A percentile compares a stretch with the other conserved stretches of the same genome.
phyloP scores from a whole-genome alignment of 2,797 vertebrate species.

The Malacoctenus gilli region DNA sequence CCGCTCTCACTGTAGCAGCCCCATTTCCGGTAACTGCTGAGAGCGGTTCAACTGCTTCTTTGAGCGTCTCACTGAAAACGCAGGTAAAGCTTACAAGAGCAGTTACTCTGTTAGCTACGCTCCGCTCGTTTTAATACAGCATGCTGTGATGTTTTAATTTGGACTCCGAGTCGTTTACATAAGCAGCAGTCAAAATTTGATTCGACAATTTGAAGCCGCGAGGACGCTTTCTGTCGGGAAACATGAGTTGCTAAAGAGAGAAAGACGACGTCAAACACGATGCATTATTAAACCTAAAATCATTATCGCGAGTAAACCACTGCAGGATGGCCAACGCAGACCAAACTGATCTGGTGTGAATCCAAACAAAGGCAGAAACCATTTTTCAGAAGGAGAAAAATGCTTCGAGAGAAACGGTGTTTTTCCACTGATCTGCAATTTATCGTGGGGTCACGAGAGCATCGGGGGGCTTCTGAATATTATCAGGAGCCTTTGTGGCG shows the following conservation, averaged over 20 bases:
- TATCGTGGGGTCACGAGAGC: not conserved
- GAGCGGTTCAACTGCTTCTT: not conserved
- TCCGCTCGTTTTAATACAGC: not conserved
- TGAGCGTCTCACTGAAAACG: not conserved
- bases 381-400: not conserved
- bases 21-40: not conserved
- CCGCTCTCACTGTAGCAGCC: constrained; percentile 8
- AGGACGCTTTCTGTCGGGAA: too few species aligned
- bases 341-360: not conserved
- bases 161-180: not conserved
- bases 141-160: not conserved
- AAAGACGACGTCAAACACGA: too few species aligned
- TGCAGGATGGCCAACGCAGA: too few species aligned
- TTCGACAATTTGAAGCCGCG: too few species aligned
- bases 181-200: too few species aligned
- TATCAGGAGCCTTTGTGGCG: constrained; percentile 19
- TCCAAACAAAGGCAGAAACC: not conserved
- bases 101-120: not conserved
- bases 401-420: not conserved
- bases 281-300: too few species aligned
- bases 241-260: too few species aligned
- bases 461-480: constrained; percentile 14
- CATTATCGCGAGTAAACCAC: too few species aligned
- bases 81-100: constrained; percentile 3
- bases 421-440: not conserved